These are phyloP conservation scores for Drosophila kohkoa DNA, from an alignment of 1,140 invertebrate genomes.

Conservation along the genomic window DNA sequence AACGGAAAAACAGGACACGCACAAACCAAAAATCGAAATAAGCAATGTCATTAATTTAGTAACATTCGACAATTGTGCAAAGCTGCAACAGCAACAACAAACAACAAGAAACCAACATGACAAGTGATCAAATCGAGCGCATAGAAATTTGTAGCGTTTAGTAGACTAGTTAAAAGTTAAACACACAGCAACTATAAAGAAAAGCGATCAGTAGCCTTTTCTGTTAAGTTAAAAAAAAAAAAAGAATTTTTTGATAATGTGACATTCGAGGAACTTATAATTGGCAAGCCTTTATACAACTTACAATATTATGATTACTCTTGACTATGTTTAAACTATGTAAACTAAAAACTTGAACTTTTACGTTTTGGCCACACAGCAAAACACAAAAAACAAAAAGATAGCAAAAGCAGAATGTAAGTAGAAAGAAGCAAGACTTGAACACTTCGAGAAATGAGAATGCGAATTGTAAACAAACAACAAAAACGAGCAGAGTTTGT, in stretches of 20 bases:
- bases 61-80: slow-evolving; percentile 11
- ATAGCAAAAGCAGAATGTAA: slow-evolving; percentile 39
- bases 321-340: slow-evolving; percentile 45
- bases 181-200: slow-evolving; percentile 29
- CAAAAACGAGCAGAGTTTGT: slow-evolving; percentile 52
- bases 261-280: slow-evolving; percentile 39
- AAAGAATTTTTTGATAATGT: slow-evolving; percentile 61
- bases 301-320: slow-evolving; percentile 46
- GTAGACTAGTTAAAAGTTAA: slow-evolving; percentile 49
- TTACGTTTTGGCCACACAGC: slow-evolving; percentile 52
- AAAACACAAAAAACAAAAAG: background rate
- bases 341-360: slow-evolving; percentile 49
- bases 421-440: slow-evolving; percentile 65
- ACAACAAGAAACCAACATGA: slow-evolving; percentile 61
- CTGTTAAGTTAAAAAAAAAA: slow-evolving; percentile 64
- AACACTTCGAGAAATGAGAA: slow-evolving; percentile 65
- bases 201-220: slow-evolving; percentile 45
- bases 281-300: slow-evolving; percentile 64
- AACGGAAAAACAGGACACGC: slow-evolving; percentile 7
- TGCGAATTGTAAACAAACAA: slow-evolving; percentile 29
- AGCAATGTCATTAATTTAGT: slow-evolving; percentile 58
- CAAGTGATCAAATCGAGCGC: slow-evolving; percentile 71
- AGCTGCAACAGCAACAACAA: slow-evolving; percentile 20
- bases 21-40: slow-evolving; percentile 58
- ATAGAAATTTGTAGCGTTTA: slow-evolving; percentile 61